Conservation (phyloP, 2,113 vertebrate genomes). For the Burhinus oedicnemus region DNA sequence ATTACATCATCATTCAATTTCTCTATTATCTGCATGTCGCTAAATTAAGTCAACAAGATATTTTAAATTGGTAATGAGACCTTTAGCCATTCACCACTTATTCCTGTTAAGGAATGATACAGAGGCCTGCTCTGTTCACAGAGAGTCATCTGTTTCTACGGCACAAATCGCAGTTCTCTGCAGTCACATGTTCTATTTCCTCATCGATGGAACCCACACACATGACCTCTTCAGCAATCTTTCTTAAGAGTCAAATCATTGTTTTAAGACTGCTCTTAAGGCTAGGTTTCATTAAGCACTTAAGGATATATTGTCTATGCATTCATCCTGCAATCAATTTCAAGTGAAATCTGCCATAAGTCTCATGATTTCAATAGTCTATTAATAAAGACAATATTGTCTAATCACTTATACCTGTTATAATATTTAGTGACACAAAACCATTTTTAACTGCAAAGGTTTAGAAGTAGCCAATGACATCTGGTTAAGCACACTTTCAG, state of each 20-base stretch:
- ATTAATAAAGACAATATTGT: neutral
- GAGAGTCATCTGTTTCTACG: neutral
- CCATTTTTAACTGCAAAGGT: neutral
- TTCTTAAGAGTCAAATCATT: conserved; percentile 35
- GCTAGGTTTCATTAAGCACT: conserved; percentile 43
- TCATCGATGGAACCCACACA: neutral
- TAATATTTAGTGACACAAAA: neutral
- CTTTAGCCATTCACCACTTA: neutral
- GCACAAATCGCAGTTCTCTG: neutral
- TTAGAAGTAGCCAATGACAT: neutral
- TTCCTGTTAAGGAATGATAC: neutral
- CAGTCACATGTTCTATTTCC: neutral
- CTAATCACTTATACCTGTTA: neutral
- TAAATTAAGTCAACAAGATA: neutral
- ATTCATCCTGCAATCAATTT: conserved; percentile 6
- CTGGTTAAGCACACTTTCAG: neutral
- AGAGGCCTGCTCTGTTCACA: neutral
- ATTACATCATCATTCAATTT: conserved; percentile 9
- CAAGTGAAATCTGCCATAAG: neutral
- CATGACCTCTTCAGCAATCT: conserved; percentile 3
- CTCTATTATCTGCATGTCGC: neutral
- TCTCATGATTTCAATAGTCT: neutral
- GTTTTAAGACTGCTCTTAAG: conserved; percentile 48
- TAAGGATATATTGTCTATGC: conserved; percentile 19
- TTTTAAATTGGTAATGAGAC: conserved; percentile 22